Evolutionary conservation across 2,797 vertebrate species (phyloP).

Genomic region (Micropoecilia bifurca): DNA sequence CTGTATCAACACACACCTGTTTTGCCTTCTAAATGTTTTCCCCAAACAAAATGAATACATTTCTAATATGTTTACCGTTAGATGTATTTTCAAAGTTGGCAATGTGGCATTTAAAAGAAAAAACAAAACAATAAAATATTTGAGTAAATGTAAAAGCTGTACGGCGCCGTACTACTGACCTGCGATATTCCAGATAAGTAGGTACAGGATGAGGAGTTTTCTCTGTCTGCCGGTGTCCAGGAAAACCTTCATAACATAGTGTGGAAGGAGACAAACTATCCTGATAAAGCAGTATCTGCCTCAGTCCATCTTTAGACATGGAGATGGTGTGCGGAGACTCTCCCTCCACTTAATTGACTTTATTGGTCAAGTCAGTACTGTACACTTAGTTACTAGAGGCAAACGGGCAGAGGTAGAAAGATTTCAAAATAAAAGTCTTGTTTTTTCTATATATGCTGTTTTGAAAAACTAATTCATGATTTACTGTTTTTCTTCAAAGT

Average conservation of each 20-base stretch:
- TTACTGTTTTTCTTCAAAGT: too few species aligned
- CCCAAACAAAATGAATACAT: neutral
- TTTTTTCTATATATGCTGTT: neutral
- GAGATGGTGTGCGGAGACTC: rapidly evolving
- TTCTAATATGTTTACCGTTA: neutral
- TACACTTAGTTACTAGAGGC: neutral
- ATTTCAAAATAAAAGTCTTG: slow-evolving; percentile 5
- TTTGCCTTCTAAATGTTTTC: neutral
- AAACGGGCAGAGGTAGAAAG: neutral
- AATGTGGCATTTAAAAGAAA: neutral
- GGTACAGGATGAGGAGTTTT: slow-evolving; percentile 20
- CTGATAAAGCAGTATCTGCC: rapidly evolving
- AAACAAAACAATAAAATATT: too few species aligned
- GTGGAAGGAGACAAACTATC: neutral
- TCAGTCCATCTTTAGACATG: neutral
- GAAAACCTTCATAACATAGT: slow-evolving; percentile 38
- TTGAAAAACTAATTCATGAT: neutral
- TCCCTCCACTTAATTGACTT: neutral
- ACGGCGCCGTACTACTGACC: slow-evolving; percentile 47
- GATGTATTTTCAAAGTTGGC: neutral
- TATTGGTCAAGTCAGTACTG: neutral
- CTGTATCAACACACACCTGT: neutral
- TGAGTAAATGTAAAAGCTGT: neutral
- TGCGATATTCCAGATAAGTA: slow-evolving; percentile 42
- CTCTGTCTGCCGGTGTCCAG: slow-evolving; percentile 16